Base-by-base conservation (phyloP, 2,888 invertebrate species). In the Callyntrura sp. region DNA sequence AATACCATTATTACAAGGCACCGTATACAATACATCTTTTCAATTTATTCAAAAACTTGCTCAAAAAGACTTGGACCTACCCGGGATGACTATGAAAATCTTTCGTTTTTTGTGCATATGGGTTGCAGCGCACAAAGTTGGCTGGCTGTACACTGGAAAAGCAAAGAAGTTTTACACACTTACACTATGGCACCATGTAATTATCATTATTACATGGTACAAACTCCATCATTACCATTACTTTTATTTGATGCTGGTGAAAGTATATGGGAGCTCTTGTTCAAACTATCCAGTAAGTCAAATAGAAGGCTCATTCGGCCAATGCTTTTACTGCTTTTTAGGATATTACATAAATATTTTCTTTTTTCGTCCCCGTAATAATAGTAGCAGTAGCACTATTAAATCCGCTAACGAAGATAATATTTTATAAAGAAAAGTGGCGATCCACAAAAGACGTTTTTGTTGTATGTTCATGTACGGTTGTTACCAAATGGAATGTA, bases 21-120 rank as follows among this genome's bases (percentile, higher is more conserved):
- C 14, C 48, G n/a, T n/a, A 48, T 48, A 76, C 73, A 76, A 76
- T 76, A 76, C 73, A 76, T 76, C 73, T 76, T 76, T 76, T 76
- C 73, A 76, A 76, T 76, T 76, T 76, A 76, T 48, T 48, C 48
- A 76, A 48, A 76, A 76, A 76, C 73, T 76, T 76, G 73, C 48
- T 76, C 35, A 48, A 76, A 70, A 76, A 23, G 73, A 14, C 45
- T 45, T 23, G 73, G 48, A 76, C 73, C 48, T 76, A 76, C 73
- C 48, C 48, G 20, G 51, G 23, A 9, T 23, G 48, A n/a, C 48
- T 76, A 4, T 11, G 73, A 12, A 76, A 48, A 23, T 45, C 23
- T 20, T 45, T 76, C 11, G 51, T 76, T 23, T 23, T 3, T 4
- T 1, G 51, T 0, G 4, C 45, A 51, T 35, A 35, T 6, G 62